Base-by-base conservation (phyloP, 2,797 vertebrate species). In the Setipinna tenuifilis region DNA sequence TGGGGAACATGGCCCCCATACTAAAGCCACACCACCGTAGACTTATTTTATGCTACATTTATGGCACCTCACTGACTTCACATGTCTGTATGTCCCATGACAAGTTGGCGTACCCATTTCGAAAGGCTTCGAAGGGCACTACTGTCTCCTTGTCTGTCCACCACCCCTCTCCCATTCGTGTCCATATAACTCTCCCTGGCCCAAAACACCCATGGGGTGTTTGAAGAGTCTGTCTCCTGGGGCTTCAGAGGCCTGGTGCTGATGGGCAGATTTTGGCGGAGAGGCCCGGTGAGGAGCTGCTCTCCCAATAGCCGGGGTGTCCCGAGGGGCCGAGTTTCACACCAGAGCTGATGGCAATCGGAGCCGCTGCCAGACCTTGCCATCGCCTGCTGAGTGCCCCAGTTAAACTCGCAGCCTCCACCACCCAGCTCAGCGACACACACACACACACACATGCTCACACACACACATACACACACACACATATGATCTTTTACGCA, bases 311-410 rank as follows among this genome's bases (percentile, higher is more conserved):
- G 71, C 71, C 35, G 3, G 31, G 31, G 31, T 35, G 71, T 78
- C 71, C 71, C 31, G 6, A 71, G 65, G 14, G 65, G 25, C 65
- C 3, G 65, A 78, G 71, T 44, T 44, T 78, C 71, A 78, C 71
- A 78, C 71, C 31, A 78, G 71, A 78, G 71, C 71, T 44, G 71
- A 78, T 44, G 71, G 71, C 71, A 44, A 78, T 78, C 71, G 31
- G 31, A 21, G 71, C 71, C 17, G 9, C 71, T 6, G 35, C 31
- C 71, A 78, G 71, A 83, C 88, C 91, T 87, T 78, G 88, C 92
- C 93, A 94, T 90, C 87, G 82, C 91, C 91, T 84, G 28, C 71
- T 84, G 71, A 84, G 89, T 92, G 93, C 91, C 91, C 93, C 93
- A 94, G 90, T 93, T 94, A 89, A 89, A 83, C 82, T 89, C 86